Conservation (phyloP, 2,797 vertebrate species). For the Muscicapa striata region DNA sequence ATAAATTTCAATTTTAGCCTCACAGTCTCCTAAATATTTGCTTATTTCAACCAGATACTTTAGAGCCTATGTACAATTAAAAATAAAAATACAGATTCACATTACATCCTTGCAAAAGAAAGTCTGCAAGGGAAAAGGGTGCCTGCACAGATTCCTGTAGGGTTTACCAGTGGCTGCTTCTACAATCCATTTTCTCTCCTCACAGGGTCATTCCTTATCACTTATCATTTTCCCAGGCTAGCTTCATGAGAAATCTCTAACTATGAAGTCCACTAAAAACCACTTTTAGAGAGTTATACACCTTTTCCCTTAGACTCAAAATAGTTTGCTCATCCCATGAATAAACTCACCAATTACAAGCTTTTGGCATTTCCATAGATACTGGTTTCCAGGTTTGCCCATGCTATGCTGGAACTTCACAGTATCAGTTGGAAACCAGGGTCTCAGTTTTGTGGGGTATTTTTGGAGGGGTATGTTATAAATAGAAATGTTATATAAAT, state of each 20-base stretch:
- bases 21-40: constrained; percentile 1
- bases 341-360: background rate
- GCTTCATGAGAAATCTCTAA: background rate
- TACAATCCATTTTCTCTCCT: background rate
- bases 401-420: fast-evolving
- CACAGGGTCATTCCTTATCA: background rate
- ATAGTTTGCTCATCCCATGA: background rate
- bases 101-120: background rate
- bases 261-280: background rate
- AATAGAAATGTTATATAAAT: background rate
- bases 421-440: background rate
- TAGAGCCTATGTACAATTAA: background rate
- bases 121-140: background rate
- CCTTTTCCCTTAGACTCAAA: background rate
- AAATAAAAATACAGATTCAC: background rate
- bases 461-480: background rate
- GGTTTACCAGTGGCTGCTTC: background rate
- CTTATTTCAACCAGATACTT: background rate
- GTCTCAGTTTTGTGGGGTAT: background rate
- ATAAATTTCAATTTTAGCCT: constrained; percentile 19
- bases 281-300: background rate
- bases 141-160: background rate
- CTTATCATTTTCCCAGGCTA: background rate
- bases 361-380: background rate
- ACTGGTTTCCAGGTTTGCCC: background rate